A percentile compares a stretch with the other conserved stretches of the same genome.
phyloP scores from a whole-genome alignment of 30 jellyfish, hydroid and myxozoan species.

The Pelagia noctiluca region DNA sequence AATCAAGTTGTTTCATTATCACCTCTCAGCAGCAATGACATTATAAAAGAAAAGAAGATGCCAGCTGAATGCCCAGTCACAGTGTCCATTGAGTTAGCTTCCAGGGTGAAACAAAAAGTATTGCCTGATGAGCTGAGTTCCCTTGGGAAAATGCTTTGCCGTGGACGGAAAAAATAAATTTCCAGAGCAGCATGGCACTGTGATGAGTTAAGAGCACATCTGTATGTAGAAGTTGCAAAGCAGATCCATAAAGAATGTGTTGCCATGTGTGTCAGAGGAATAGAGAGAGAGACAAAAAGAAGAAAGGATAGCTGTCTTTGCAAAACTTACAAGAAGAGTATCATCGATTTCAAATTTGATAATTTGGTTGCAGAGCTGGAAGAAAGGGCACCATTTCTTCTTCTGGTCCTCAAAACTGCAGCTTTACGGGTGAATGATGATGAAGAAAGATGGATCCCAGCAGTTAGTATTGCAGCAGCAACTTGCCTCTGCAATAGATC shows the following conservation, averaged over 20 bases:
- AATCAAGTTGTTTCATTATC: too few relatives aligned
- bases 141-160: constrained; percentile 14
- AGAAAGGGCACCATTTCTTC: constrained; percentile 22
- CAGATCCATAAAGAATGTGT: not conserved
- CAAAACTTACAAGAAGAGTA: not conserved
- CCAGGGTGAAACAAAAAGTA: too few relatives aligned
- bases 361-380: not conserved
- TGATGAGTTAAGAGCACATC: not conserved
- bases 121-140: not conserved
- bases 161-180: not conserved
- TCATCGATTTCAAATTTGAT: not conserved
- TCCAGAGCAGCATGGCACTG: constrained; percentile 9
- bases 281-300: not conserved
- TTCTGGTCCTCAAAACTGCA: constrained; percentile 22
- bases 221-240: not conserved
- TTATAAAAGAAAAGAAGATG: too few relatives aligned
- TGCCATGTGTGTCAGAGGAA: not conserved
- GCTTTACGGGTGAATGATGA: constrained; percentile 15
- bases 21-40: too few relatives aligned
- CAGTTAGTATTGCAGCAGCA: constrained; percentile 1
- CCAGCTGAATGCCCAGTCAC: too few relatives aligned
- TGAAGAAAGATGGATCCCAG: constrained; percentile 1
- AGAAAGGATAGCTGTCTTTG: not conserved
- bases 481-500: not conserved
- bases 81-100: too few relatives aligned